phyloP scores from a whole-genome alignment of 1,140 invertebrate species.

The Calliphora vicina region DNA sequence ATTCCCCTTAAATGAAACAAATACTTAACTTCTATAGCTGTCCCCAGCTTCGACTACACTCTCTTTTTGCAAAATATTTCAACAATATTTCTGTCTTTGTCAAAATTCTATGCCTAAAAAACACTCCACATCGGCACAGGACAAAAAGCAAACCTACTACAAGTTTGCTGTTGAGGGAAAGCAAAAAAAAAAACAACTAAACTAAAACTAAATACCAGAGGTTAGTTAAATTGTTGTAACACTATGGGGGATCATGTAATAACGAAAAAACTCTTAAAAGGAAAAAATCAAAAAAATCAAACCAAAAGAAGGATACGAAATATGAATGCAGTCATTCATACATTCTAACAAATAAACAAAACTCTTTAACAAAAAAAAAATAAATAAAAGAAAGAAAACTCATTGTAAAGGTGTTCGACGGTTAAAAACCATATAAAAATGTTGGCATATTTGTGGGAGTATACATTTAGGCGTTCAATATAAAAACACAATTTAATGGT shows the following conservation, averaged over 20 bases:
- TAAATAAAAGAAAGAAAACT: not conserved
- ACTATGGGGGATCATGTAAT: not conserved
- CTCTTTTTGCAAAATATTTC: no score
- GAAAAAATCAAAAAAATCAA: not conserved
- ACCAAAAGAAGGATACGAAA: not conserved
- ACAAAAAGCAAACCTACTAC: no score
- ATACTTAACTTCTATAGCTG: no score
- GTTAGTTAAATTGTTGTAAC: slow-evolving; percentile 16
- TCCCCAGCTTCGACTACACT: no score
- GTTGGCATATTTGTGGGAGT: not conserved
- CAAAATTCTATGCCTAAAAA: no score
- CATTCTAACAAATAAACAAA: not conserved
- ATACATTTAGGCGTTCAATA: slow-evolving; percentile 5
- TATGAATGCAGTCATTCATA: not conserved
- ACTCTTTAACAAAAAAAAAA: not conserved
- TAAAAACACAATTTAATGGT: not conserved
- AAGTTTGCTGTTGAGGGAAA: not conserved
- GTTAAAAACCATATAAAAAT: not conserved
- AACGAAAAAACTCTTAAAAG: not conserved
- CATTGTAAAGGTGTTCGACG: not conserved
- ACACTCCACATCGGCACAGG: no score
- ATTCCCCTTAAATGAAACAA: no score
- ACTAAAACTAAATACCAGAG: not conserved
- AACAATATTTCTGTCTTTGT: no score
- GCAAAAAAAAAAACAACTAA: not conserved